Evolutionary conservation across 2,797 vertebrate genomes (phyloP).

Genomic region (Arrhamphus sclerolepis): DNA sequence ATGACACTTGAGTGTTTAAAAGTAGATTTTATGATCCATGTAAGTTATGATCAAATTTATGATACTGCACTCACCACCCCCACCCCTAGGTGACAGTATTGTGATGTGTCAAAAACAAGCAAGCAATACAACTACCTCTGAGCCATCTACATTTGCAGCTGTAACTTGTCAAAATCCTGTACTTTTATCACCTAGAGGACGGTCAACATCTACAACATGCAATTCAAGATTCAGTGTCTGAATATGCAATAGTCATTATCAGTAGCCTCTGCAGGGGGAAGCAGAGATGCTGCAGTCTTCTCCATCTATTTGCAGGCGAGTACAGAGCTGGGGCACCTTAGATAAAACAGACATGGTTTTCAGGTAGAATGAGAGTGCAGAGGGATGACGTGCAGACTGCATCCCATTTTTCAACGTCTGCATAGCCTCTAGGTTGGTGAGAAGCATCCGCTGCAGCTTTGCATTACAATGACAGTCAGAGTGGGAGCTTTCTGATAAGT

Average conservation of each 20-base stretch:
- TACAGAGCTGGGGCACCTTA: not conserved
- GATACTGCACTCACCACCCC: too few relatives aligned
- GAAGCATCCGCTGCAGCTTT: slow-evolving; percentile 29
- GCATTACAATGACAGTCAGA: slow-evolving; percentile 59
- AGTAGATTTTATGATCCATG: too few relatives aligned
- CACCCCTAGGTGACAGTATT: not conserved
- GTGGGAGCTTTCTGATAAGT: slow-evolving; percentile 56
- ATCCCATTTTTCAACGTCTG: slow-evolving; percentile 61
- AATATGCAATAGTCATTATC: too few relatives aligned
- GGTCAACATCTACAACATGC: too few relatives aligned
- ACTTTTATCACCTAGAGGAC: too few relatives aligned
- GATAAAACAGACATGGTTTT: slow-evolving; percentile 1
- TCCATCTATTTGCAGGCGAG: slow-evolving; percentile 20
- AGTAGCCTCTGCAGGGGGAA: too few relatives aligned
- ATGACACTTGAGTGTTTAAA: too few relatives aligned
- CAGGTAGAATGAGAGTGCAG: not conserved
- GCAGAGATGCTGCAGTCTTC: slow-evolving; percentile 23
- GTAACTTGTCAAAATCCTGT: too few relatives aligned
- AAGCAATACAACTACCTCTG: too few relatives aligned
- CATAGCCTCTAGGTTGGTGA: slow-evolving; percentile 38
- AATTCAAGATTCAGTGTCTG: too few relatives aligned
- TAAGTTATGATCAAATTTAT: too few relatives aligned
- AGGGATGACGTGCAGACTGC: slow-evolving; percentile 11
- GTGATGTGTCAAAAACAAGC: not conserved
- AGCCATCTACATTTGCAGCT: too few relatives aligned